Evolutionary conservation across 2,888 invertebrate genomes (phyloP).

Genomic region (Neoitamus cyanurus): DNA sequence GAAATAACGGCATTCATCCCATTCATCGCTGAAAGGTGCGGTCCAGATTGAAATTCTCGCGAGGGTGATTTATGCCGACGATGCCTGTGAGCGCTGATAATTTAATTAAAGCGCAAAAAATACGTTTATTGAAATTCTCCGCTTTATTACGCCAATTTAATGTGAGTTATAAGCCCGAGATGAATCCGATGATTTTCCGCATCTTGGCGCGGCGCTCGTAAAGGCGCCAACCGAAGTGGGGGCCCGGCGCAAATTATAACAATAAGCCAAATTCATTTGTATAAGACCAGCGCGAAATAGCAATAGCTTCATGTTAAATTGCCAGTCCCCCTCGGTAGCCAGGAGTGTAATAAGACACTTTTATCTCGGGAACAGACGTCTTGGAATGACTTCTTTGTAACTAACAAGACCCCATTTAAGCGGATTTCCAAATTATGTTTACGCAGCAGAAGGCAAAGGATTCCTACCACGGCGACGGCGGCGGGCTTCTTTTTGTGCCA

Average conservation of each 20-base stretch:
- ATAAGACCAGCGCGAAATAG: conserved; percentile 30
- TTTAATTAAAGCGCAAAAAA: conserved; percentile 29
- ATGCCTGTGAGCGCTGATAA: conserved; percentile 5
- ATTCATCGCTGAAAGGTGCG: neutral
- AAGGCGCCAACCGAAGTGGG: neutral
- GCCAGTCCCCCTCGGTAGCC: conserved; percentile 22
- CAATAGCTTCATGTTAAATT: conserved; percentile 21
- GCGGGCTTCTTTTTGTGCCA: neutral
- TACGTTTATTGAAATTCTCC: conserved; percentile 40
- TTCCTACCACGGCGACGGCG: conserved; percentile 24
- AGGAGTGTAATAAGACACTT: conserved; percentile 43
- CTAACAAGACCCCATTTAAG: conserved; percentile 45
- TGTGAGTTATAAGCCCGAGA: conserved; percentile 1
- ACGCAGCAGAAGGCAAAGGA: conserved; percentile 45
- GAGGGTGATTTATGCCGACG: neutral
- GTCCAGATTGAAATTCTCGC: neutral
- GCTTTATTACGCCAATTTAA: conserved; percentile 24
- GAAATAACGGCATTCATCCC: neutral
- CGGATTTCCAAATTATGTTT: conserved; percentile 49
- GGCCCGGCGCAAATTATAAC: conserved; percentile 17
- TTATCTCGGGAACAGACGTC: conserved; percentile 43
- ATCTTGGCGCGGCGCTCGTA: neutral
- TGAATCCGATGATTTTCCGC: conserved; percentile 3
- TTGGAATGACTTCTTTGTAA: conserved; percentile 45
- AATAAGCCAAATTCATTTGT: conserved; percentile 45